Percentiles rank a stretch among this genome's conserved stretches.
Conservation (phyloP, 1,140 invertebrate genomes). For the Homalodisca vitripennis region DNA sequence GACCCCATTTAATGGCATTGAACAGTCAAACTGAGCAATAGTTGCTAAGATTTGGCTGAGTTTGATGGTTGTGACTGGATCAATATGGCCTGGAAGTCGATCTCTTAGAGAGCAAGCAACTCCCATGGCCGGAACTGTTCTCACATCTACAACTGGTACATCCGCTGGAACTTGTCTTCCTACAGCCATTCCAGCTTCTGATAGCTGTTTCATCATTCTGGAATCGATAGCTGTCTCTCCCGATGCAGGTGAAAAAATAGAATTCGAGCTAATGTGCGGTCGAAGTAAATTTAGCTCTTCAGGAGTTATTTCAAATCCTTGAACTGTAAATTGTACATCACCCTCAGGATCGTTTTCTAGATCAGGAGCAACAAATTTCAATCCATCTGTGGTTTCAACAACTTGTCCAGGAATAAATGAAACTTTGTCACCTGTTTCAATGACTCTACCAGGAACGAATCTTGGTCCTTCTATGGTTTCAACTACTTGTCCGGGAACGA, state of each 20-base stretch:
- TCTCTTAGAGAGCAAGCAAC: slow-evolving; percentile 49
- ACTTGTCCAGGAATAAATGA: slow-evolving; percentile 70
- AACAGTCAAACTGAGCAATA: slow-evolving; percentile 32
- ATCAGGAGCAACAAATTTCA: slow-evolving; percentile 69
- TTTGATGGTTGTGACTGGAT: slow-evolving; percentile 48
- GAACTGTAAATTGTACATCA: slow-evolving; percentile 64
- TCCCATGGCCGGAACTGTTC: slow-evolving; percentile 46
- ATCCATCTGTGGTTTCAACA: slow-evolving; percentile 68
- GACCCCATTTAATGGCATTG: slow-evolving; percentile 17
- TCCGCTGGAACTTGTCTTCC: slow-evolving; percentile 62
- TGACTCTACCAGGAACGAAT: slow-evolving; percentile 70
- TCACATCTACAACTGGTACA: slow-evolving; percentile 60
- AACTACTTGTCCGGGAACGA: slow-evolving; percentile 72
- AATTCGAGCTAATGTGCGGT: slow-evolving; percentile 48
- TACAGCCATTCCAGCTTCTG: slow-evolving; percentile 67
- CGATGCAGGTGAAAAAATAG: slow-evolving; percentile 49
- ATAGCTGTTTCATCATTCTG: slow-evolving; percentile 64
- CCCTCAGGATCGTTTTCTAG: slow-evolving; percentile 63
- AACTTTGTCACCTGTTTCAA: slow-evolving; percentile 64
- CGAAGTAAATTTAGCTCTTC: slow-evolving; percentile 65
- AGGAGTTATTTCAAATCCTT: slow-evolving; percentile 70
- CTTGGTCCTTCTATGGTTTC: slow-evolving; percentile 68
- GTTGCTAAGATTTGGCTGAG: slow-evolving; percentile 45
- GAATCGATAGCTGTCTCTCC: slow-evolving; percentile 64
- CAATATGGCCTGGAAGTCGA: slow-evolving; percentile 47